These are phyloP conservation scores for Sinocyclocheilus grahami DNA, from an alignment of 2,113 vertebrate genomes.

Conservation along the genomic window DNA sequence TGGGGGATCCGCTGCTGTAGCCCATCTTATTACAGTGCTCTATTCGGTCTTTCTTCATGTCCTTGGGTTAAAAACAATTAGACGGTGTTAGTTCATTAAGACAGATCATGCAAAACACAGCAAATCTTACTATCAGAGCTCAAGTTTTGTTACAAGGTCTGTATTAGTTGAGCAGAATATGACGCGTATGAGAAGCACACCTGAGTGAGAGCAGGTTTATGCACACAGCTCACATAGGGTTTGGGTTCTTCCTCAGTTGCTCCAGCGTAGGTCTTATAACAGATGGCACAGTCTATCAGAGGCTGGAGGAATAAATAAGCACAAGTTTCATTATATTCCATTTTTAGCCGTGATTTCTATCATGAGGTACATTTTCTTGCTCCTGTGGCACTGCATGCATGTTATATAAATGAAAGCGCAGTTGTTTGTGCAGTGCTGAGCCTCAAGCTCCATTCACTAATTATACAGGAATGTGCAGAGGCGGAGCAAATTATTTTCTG, in stretches of 20 bases:
- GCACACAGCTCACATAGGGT: conserved; percentile 73
- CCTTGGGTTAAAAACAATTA: conserved; percentile 51
- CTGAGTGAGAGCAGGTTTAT: conserved; percentile 68
- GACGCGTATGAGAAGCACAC: conserved; percentile 46
- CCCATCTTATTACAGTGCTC: conserved; percentile 65
- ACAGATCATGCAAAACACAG: too few relatives aligned
- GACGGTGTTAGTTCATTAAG: neutral
- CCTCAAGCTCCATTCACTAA: neutral
- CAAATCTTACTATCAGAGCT: too few relatives aligned
- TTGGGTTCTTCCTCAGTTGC: conserved; percentile 66
- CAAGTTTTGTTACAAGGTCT: too few relatives aligned
- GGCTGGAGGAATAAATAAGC: conserved; percentile 66
- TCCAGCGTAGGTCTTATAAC: conserved; percentile 69
- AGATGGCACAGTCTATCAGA: conserved; percentile 72
- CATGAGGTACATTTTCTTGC: conserved; percentile 19
- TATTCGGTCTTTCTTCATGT: conserved; percentile 55
- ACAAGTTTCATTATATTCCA: neutral
- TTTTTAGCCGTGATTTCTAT: too few relatives aligned
- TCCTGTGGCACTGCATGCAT: neutral
- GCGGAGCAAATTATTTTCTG: neutral
- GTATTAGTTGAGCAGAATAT: too few relatives aligned
- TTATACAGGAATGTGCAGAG: neutral
- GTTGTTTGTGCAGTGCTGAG: neutral
- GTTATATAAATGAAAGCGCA: neutral
- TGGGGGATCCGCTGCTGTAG: conserved; percentile 66